Evolutionary conservation across 53 echinoderm and acorn worm genomes (phyloP).

Genomic region (Echinometra lucunter): DNA sequence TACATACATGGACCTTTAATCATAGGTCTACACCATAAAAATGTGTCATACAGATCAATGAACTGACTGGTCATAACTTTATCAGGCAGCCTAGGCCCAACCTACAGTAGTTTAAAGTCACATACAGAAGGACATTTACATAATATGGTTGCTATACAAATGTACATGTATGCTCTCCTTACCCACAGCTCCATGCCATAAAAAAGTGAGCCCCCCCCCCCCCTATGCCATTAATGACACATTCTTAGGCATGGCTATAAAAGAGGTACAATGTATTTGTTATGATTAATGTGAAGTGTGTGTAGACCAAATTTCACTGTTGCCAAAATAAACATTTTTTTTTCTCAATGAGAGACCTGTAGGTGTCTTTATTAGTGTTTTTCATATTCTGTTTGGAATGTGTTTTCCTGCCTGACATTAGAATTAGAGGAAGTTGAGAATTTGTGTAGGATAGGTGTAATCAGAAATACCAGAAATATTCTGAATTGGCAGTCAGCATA

Average conservation of each 20-base stretch:
- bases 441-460: neutral
- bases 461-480: constrained; percentile 16
- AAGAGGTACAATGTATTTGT: neutral
- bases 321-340: too few relatives aligned
- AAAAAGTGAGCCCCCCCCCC: too few relatives aligned
- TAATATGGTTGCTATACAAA: too few relatives aligned
- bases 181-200: too few relatives aligned
- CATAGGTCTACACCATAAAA: too few relatives aligned
- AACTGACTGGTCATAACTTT: too few relatives aligned
- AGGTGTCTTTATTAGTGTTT: neutral
- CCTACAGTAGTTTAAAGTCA: too few relatives aligned
- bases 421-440: neutral
- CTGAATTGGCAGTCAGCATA: neutral
- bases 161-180: too few relatives aligned
- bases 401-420: neutral
- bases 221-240: neutral
- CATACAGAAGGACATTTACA: too few relatives aligned
- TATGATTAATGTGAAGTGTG: neutral
- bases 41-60: too few relatives aligned
- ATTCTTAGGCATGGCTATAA: neutral
- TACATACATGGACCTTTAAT: too few relatives aligned
- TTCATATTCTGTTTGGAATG: neutral
- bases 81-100: too few relatives aligned
- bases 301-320: neutral
- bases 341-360: neutral